Base-by-base conservation (phyloP, 2,797 vertebrate species). In the Rhynchonycteris naso region DNA sequence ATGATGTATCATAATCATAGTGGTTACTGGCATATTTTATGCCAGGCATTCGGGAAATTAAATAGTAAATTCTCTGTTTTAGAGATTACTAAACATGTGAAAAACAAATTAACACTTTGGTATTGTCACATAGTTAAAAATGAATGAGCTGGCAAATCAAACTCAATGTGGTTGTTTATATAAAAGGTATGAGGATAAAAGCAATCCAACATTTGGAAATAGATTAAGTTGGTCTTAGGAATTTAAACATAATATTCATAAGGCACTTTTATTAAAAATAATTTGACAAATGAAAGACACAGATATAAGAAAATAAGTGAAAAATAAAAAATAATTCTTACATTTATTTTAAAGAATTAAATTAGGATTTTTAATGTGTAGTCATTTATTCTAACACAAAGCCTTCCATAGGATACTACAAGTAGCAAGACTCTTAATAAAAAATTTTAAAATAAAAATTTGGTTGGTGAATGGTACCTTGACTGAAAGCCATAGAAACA, bases 201-300 rank as follows among this genome's bases (percentile, higher is more conserved):
- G 14, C 22, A 92, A 66, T 33, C 74, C 14, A 76, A 50, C 15
- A 79, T 69, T 86, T 83, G 3, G 21, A 92, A 88, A 86, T 56
- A 68, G 16, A 43, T 35, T 7, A 86, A 65, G 2, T 13, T n/a
- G 5, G 18, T 63, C 84, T 86, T 63, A 86, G 22, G 4, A 81
- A 68, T 85, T 96, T 76, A 38, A 22, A 75, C 52, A 75, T 71
- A 88, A 82, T 74, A 4, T 86, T 82, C 38, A 83, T 30, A 81
- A 95, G 2, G 2, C 38, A 43, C 58, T 58, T 8, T 59, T 58
- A 24, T 35, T 78, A 69, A 91, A 93, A 76, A 76, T 56, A 1
- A 84, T 16, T 71, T 88, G 50, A 76, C 28, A 81, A 15, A 28
- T 80, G 19, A 74, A 84, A 86, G 26, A 59, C 15, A 33, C 4